Percentiles rank a stretch among this genome's conserved stretches.
Conservation (phyloP, 2,888 invertebrate genomes). For the Drosophila eohydei region DNA sequence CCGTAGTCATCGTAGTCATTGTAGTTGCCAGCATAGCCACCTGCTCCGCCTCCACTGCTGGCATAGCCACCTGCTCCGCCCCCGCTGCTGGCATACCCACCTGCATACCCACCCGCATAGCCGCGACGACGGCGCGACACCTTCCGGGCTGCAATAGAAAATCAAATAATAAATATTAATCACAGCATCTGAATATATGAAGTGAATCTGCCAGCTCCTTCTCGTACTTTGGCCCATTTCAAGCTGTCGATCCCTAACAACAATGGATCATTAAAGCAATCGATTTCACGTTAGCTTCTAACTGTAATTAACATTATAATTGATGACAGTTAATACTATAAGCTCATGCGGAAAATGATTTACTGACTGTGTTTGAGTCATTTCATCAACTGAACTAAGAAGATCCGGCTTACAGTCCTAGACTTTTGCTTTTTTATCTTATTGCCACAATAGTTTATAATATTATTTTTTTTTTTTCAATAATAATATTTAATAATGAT, state of each 20-base stretch:
- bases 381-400: background rate
- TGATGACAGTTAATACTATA: background rate
- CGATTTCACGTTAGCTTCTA: background rate
- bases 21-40: conserved; percentile 53
- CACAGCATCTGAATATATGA: background rate
- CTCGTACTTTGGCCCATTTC: background rate
- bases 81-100: conserved; percentile 54
- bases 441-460: too few relatives aligned
- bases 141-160: conserved; percentile 21
- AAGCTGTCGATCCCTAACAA: background rate
- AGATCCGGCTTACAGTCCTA: background rate
- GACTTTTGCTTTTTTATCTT: too few relatives aligned
- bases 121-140: conserved; percentile 43
- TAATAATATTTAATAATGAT: too few relatives aligned
- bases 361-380: background rate
- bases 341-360: background rate
- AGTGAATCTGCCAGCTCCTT: background rate
- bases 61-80: conserved; percentile 63
- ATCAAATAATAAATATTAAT: background rate
- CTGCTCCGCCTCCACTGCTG: conserved; percentile 48
- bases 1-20: conserved; percentile 65
- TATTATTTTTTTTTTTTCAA: too few relatives aligned
- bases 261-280: background rate
- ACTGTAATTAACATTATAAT: background rate
- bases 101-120: conserved; percentile 57